Evolutionary conservation across 64 coral and sea anemone genomes (phyloP).

Genomic region (Porites lutea): DNA sequence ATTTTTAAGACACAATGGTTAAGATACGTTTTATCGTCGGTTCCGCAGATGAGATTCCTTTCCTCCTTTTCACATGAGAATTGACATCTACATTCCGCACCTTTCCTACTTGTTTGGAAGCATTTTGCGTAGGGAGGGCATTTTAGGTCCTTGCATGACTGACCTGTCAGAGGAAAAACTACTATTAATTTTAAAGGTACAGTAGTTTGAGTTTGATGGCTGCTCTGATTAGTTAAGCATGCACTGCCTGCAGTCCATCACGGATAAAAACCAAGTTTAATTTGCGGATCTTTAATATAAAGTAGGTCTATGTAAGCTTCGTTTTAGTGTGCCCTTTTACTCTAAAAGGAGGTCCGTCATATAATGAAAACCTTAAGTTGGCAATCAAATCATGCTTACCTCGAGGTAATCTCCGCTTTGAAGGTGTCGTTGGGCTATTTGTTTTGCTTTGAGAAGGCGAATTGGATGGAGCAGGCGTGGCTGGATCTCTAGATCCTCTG

Average conservation of each 20-base stretch:
- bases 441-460: neutral
- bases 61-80: neutral
- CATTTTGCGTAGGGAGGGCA: conserved; percentile 39
- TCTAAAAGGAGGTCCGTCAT: too few species aligned
- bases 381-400: neutral
- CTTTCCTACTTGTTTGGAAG: neutral
- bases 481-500: neutral
- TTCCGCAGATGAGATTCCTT: conserved; percentile 23
- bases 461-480: neutral
- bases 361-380: too few species aligned
- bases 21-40: conserved; percentile 59
- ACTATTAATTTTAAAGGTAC: neutral
- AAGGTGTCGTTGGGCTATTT: neutral
- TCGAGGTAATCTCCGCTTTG: neutral
- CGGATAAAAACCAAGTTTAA: too few species aligned
- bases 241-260: too few species aligned
- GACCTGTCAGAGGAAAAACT: neutral
- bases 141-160: conserved; percentile 22
- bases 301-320: too few species aligned
- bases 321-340: too few species aligned
- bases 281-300: too few species aligned
- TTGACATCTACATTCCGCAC: conserved; percentile 54
- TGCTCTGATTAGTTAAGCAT: too few species aligned
- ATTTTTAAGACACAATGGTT: conserved; percentile 41
- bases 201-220: too few species aligned